These are phyloP conservation scores for Xiphorhynchus erythropygius DNA, from an alignment of 2,797 vertebrate genomes.

Conservation along the genomic window DNA sequence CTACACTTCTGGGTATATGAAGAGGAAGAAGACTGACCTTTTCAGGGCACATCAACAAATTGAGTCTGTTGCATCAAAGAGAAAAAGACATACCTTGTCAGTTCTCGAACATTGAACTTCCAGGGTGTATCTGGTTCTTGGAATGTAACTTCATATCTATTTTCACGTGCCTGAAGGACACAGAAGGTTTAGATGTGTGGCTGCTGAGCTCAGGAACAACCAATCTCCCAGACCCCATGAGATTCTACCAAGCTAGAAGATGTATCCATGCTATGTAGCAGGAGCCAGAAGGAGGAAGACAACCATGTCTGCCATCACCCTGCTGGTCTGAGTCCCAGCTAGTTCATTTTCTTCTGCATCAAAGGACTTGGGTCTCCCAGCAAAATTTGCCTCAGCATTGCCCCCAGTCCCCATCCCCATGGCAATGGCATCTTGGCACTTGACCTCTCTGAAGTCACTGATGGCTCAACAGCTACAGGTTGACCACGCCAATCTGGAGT, in stretches of 20 bases:
- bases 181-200: conserved; percentile 38
- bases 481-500: background rate
- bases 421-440: background rate
- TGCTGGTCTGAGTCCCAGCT: background rate
- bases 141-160: conserved; percentile 80
- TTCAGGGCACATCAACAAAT: background rate
- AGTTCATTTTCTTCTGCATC: background rate
- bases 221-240: background rate
- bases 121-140: conserved; percentile 81
- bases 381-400: background rate
- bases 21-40: background rate
- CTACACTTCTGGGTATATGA: background rate
- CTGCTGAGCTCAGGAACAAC: background rate
- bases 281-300: background rate
- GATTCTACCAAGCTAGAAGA: background rate
- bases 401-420: fast-evolving
- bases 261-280: background rate
- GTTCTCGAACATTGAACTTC: conserved; percentile 81
- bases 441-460: background rate
- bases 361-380: background rate
- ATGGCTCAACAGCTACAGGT: background rate
- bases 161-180: conserved; percentile 77
- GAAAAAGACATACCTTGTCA: conserved; percentile 76
- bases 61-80: background rate
- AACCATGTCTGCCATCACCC: background rate